Base-by-base conservation (phyloP, 2,797 vertebrate species). In the Clarias pachynema region DNA sequence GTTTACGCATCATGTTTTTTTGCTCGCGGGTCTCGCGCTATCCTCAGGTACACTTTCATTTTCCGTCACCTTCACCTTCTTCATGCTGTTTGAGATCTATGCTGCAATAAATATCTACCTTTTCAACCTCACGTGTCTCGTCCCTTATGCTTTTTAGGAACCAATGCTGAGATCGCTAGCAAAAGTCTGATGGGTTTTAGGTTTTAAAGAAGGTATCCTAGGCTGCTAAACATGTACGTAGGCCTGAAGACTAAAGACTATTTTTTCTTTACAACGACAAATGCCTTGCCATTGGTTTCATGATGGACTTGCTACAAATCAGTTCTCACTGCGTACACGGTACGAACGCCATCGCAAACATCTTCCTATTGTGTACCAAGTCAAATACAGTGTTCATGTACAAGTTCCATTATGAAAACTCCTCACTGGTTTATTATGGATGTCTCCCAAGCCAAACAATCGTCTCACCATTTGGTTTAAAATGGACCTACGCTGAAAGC, bases 101-200 rank as follows among this genome's bases (percentile, higher is more conserved):
- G 79, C 85, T 86, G 56, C 72, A 86, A 86, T 86, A 86, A 86
- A 86, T 20, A 59, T 77, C 44, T 22, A 31, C 72, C 70, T 81
- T 85, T 81, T 81, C 69, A 74, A 29, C 70, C 62, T 2, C 12
- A 2, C 20, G 29, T 65, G n/a, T 12, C 37, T 68, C 31, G 16
- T 66, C 44, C 62, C 18, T 81, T 44, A 34, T 79, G 59, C 74
- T 78, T 4, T 34, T 4, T 1, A 37, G 53, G 24, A 77, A 77
- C 56, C 1, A 56, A 31, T 26, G 26, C 29, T 9, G 44, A 57
- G 44, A 75, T 75, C 2, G 5, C 18, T 20, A 49, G 70, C 40
- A 26, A 53, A 53, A 53, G 49, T 53, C 2, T 14, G 49, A 53
- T 3, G 49, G 10, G 10, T 49, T 49, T 10, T 12, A 0, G 44